Conservation (phyloP, 2,888 invertebrate species). For the Trachelus tabidus region DNA sequence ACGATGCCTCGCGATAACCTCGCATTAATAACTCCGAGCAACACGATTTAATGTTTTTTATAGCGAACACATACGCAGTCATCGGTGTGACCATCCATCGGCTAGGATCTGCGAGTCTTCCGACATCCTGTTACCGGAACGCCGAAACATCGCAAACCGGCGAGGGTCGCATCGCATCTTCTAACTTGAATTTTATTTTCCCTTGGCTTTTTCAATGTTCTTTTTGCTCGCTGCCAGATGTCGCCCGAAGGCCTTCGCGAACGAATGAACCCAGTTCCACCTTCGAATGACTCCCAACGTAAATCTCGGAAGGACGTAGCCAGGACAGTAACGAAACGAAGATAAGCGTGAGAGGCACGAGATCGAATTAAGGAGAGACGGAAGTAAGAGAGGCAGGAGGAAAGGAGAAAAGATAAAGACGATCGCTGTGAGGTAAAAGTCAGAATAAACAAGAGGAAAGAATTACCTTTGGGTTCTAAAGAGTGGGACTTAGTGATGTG, state of each 20-base stretch:
- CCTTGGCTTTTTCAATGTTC: no score
- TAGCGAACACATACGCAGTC: constrained; percentile 29
- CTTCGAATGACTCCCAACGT: no score
- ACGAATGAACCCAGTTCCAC: no score
- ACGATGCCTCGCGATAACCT: constrained; percentile 35
- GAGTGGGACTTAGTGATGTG: constrained; percentile 6
- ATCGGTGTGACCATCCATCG: constrained; percentile 41
- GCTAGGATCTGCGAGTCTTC: constrained; percentile 32
- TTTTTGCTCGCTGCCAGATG: no score
- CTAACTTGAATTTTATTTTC: no score
- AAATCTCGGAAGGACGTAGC: no score
- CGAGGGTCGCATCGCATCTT: no score
- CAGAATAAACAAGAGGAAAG: neutral
- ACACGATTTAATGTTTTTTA: constrained; percentile 45
- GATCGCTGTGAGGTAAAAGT: neutral
- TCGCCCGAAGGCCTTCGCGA: no score
- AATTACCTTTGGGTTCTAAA: neutral
- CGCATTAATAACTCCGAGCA: constrained; percentile 42
- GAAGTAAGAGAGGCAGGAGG: constrained; percentile 20
- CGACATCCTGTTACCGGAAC: neutral
- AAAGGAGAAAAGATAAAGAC: neutral
- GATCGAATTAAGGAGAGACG: constrained; percentile 8
- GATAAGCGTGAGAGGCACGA: no score
- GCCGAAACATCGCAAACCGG: no score
- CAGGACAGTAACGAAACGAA: no score